A percentile compares a stretch with the other conserved stretches of the same genome.
Conservation (phyloP, 2,113 vertebrate genomes). For the Danio rerio region GRCz12tu NC_133178.1:31007501-31008000, state of each 20-base stretch:
- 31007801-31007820: slow-evolving; percentile 33
- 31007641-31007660: not conserved
- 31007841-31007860: not conserved
- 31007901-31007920: not conserved
- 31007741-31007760: not conserved
- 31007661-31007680: not conserved
- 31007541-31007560: not conserved
- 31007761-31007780: slow-evolving; percentile 26
- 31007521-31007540: accelerated
- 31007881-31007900: not conserved
- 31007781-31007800: slow-evolving; percentile 10
- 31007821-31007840: slow-evolving; percentile 40
- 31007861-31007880: not conserved
- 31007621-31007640: not conserved
- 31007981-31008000: too few relatives aligned
- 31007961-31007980: too few relatives aligned
- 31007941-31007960: too few relatives aligned
- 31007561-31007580: not conserved
- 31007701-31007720: not conserved
- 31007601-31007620: not conserved
- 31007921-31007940: not conserved
- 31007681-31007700: not conserved
- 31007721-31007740: not conserved
- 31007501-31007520: slow-evolving; percentile 22
- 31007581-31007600: slow-evolving; percentile 20